Evolutionary conservation across 2,113 vertebrate species (phyloP), one percentile per base, ranked within the genome.

Genomic region (Polyodon spathula): DNA sequence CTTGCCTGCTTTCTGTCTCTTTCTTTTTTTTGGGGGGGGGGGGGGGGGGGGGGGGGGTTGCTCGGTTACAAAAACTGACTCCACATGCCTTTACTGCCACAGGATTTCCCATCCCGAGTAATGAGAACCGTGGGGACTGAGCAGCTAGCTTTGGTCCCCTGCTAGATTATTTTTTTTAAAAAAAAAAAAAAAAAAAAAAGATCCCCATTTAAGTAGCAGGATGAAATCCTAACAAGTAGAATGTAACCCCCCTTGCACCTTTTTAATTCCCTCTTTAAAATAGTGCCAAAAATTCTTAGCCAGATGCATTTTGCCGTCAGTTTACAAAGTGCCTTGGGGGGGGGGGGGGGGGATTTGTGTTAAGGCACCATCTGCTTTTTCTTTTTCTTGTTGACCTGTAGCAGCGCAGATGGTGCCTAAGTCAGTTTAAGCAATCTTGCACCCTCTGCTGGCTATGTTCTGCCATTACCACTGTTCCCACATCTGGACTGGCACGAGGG

Each of bases 291-390:
- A 61, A 66, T 61, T 78, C 16, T 54, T 8, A 88, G 87, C 87
- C 86, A 88, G 85, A 88, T 85, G 6, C 12, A 54, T 5, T 54
- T 54, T 54, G 53, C 82, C 86, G 84, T 85, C 76, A 78, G 84
- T 89, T 89, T 89, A 89, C 87, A 85, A 80, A 73, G 86, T 88
- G 86, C 87, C 85, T 89, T 77, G 80, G n/a, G n/a, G n/a, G n/a
- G n/a, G n/a, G 84, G 86, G 73, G 78, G 94, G 88, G 88, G 85
- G 87, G 84, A 87, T 85, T 92, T 80, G 78, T 43, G 40, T 76
- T 80, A 80, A n/a, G 75, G 81, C 79, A 73, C 81, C 77, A 76
- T 40, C 40, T 46, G 65, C 60, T 60, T 63, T 54, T 51, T 68
- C 68, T 71, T 66, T 78, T 79, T 70, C 74, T 80, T 2, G n/a